Conservation (phyloP, 2,797 vertebrate species). For the Myotis daubentonii region DNA sequence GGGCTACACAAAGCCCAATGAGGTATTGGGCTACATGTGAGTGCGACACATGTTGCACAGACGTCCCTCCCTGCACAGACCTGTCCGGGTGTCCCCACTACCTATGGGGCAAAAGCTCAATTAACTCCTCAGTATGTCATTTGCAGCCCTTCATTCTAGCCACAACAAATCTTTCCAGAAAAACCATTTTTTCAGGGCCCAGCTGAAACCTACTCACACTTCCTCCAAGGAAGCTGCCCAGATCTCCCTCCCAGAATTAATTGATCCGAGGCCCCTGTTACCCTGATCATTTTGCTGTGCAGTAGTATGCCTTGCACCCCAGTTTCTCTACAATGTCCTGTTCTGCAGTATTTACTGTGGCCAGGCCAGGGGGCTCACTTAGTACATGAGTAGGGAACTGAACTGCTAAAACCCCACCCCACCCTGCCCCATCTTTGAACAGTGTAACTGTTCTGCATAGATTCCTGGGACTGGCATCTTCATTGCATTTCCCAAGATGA, state of each 20-base stretch:
- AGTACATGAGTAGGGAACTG: not conserved
- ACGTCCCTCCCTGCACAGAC: constrained; percentile 66
- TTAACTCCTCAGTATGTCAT: constrained; percentile 49
- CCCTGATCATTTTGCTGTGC: not conserved
- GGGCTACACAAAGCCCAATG: too few relatives aligned
- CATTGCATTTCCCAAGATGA: not conserved
- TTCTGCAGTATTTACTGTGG: not conserved
- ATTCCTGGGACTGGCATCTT: not conserved
- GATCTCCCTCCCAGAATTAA: not conserved
- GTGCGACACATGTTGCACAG: not conserved
- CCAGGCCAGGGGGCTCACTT: not conserved
- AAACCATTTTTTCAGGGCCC: not conserved
- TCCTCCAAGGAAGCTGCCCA: not conserved
- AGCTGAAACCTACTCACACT: not conserved
- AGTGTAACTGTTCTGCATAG: not conserved
- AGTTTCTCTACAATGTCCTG: not conserved
- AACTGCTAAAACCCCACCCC: not conserved
- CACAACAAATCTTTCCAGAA: constrained; percentile 31
- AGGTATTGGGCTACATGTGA: not conserved
- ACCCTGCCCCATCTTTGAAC: not conserved
- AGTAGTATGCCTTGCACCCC: not conserved
- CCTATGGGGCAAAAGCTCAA: constrained; percentile 17
- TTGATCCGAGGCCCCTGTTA: not conserved
- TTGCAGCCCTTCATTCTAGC: not conserved
- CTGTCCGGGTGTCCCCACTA: constrained; percentile 59